Evolutionary conservation across 2,113 vertebrate genomes (phyloP).

Genomic region (Eolophus roseicapilla): DNA sequence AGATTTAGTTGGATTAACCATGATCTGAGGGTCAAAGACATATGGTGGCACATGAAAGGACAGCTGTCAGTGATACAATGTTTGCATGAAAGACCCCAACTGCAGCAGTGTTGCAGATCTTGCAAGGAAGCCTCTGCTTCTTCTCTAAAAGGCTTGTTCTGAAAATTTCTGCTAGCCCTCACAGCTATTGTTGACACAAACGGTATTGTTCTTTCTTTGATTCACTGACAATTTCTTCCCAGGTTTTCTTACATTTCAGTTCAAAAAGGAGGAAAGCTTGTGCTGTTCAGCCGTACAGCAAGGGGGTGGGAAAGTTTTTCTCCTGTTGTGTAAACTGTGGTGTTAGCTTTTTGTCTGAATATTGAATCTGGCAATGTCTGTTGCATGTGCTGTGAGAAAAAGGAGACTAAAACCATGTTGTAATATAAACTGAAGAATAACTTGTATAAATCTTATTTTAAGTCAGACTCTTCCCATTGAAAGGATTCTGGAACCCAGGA

Average conservation of each 20-base stretch:
- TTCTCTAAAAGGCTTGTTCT: neutral
- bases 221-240: neutral
- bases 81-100: neutral
- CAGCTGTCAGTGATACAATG: neutral
- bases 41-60: neutral
- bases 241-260: neutral
- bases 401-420: neutral
- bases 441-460: neutral
- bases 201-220: neutral
- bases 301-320: neutral
- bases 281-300: neutral
- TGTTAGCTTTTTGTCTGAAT: neutral
- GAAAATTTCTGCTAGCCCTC: neutral
- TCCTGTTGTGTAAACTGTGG: neutral
- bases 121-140: neutral
- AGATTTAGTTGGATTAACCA: neutral
- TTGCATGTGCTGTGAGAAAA: neutral
- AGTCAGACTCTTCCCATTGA: neutral
- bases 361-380: neutral
- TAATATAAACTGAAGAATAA: neutral
- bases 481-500: neutral
- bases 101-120: neutral
- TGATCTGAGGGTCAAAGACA: neutral
- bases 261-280: neutral
- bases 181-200: neutral